Evolutionary conservation across 2,888 invertebrate species (phyloP).

Genomic region (Scaptomyza caliginosa): DNA sequence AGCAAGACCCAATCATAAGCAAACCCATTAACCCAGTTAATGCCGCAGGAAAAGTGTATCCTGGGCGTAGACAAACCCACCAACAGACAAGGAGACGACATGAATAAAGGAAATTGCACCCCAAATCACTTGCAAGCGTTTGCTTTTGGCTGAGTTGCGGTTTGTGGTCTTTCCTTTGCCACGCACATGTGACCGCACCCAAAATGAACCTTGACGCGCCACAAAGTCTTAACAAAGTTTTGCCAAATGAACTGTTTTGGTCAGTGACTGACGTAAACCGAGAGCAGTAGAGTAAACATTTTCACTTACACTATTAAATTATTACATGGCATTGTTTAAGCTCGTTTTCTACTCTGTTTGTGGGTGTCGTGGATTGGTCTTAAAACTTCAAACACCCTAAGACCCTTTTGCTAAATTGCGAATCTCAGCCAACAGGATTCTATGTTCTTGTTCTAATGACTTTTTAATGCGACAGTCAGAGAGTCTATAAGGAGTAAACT

Average conservation of each 20-base stretch:
- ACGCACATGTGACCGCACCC: conserved; percentile 56
- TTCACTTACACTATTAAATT: too few relatives aligned
- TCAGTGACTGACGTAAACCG: conserved; percentile 30
- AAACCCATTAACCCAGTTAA: conserved; percentile 67
- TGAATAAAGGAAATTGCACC: conserved; percentile 22
- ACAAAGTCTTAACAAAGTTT: conserved; percentile 4
- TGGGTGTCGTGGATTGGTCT: conserved; percentile 22
- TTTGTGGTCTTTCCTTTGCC: conserved; percentile 15
- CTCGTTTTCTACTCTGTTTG: conserved; percentile 22
- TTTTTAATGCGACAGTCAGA: conserved; percentile 38
- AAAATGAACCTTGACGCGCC: conserved; percentile 19
- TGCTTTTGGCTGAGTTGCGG: conserved; percentile 3
- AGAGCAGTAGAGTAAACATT: conserved; percentile 18
- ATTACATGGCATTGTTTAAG: neutral
- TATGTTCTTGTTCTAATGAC: conserved; percentile 25
- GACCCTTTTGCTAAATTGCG: conserved; percentile 15
- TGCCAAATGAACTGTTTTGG: conserved; percentile 18
- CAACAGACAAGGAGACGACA: neutral
- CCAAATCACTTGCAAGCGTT: conserved; percentile 43
- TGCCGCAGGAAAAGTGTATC: conserved; percentile 26
- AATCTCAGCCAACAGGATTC: conserved; percentile 5
- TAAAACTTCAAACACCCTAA: too few relatives aligned
- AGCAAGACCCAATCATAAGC: conserved; percentile 54
- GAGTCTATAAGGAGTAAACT: conserved; percentile 10
- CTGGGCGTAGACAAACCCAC: conserved; percentile 9